phyloP scores from a whole-genome alignment of 2,888 invertebrate species.

The Nyleta sp. region DNA sequence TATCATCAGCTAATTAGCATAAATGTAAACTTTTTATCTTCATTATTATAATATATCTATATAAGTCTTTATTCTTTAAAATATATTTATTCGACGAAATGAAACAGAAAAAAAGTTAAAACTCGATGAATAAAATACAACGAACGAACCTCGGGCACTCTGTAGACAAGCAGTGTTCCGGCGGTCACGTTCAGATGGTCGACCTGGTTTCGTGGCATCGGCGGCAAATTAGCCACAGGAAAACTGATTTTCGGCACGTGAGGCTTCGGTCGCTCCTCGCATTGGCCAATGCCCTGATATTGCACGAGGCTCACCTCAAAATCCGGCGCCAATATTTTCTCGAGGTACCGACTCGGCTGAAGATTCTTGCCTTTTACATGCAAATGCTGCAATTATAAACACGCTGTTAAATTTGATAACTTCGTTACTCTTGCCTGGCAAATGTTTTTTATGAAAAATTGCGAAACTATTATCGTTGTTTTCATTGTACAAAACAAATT shows the following conservation, averaged over 20 bases:
- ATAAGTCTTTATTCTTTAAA: too few relatives aligned
- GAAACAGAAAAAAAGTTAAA: neutral
- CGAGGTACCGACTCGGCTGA: constrained; percentile 34
- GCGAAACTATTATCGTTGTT: too few relatives aligned
- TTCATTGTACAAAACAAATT: too few relatives aligned
- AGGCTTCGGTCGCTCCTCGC: constrained; percentile 84
- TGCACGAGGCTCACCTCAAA: constrained; percentile 84
- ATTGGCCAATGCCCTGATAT: constrained; percentile 88
- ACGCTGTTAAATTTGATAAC: neutral
- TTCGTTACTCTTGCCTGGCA: neutral
- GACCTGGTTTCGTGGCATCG: constrained; percentile 92
- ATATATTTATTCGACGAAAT: neutral
- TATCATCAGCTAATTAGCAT: too few relatives aligned
- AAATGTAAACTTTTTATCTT: too few relatives aligned
- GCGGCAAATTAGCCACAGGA: constrained; percentile 87
- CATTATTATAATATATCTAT: too few relatives aligned
- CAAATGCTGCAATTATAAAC: constrained; percentile 33
- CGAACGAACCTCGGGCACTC: constrained; percentile 87
- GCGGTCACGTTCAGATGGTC: constrained; percentile 92
- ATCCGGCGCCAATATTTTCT: constrained; percentile 42
- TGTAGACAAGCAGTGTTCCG: constrained; percentile 91
- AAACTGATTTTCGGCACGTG: constrained; percentile 83
- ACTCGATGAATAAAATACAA: neutral
- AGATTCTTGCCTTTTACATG: constrained; percentile 76
- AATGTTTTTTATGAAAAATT: too few relatives aligned